These are phyloP conservation scores for Trichosurus vulpecula DNA, from an alignment of 2,797 vertebrate genomes.

Conservation along the genomic window DNA sequence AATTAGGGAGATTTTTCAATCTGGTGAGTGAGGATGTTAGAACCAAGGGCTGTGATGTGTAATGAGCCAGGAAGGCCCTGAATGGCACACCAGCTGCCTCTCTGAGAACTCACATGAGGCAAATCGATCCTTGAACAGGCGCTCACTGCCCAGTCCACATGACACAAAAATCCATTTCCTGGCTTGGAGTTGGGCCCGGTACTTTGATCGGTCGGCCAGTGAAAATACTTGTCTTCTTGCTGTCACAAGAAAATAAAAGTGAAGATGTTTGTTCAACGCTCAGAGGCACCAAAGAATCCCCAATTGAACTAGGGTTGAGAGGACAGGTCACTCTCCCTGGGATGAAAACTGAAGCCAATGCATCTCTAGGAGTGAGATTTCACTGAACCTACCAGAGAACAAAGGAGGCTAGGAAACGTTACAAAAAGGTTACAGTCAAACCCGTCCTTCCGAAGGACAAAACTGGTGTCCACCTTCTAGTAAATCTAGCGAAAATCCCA, in stretches of 20 bases:
- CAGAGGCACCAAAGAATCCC: background rate
- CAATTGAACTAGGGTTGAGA: background rate
- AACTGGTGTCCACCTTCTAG: background rate
- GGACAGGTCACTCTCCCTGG: background rate
- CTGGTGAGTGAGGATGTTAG: background rate
- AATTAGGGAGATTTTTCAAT: background rate
- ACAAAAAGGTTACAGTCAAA: background rate
- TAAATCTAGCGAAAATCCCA: background rate
- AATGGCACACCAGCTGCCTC: background rate
- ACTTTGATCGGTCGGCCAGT: background rate
- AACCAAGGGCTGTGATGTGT: background rate
- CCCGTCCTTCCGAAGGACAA: background rate
- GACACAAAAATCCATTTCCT: background rate
- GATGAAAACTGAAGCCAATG: background rate
- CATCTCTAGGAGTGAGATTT: background rate
- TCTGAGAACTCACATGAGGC: constrained; percentile 2
- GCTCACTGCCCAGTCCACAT: background rate
- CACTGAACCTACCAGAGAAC: background rate
- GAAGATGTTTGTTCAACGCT: background rate
- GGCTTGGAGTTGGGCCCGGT: background rate
- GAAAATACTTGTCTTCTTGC: background rate
- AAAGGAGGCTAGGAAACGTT: background rate
- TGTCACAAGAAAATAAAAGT: background rate
- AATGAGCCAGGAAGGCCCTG: background rate
- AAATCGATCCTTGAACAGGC: background rate